Percentiles rank a stretch among this genome's conserved stretches.
These are phyloP conservation scores for Cecidostiba fungosa DNA, from an alignment of 2,888 invertebrate genomes.

Conservation along the genomic window DNA sequence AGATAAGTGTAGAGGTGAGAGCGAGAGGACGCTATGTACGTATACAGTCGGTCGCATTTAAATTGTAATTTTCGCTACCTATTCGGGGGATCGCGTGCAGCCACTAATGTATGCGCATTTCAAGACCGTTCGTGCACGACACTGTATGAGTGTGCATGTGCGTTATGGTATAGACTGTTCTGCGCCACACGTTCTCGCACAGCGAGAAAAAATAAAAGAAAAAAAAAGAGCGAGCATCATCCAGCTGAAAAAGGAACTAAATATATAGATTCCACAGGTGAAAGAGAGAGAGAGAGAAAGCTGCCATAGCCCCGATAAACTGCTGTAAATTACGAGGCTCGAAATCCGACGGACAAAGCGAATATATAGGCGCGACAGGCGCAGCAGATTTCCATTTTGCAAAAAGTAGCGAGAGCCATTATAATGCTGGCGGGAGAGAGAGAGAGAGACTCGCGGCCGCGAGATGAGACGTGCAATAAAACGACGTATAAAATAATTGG, in stretches of 20 bases:
- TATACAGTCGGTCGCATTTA: slow-evolving; percentile 71
- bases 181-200: slow-evolving; percentile 47
- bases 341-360: slow-evolving; percentile 7
- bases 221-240: background rate
- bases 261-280: slow-evolving; percentile 56
- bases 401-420: slow-evolving; percentile 34
- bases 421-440: background rate
- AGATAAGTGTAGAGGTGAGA: slow-evolving; percentile 70
- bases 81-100: slow-evolving; percentile 75
- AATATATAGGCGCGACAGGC: background rate
- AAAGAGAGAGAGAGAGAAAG: background rate
- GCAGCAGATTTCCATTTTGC: slow-evolving; percentile 56
- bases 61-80: slow-evolving; percentile 78
- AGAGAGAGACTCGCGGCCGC: background rate
- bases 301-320: slow-evolving; percentile 35
- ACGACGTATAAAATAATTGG: slow-evolving; percentile 78
- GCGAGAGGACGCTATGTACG: background rate
- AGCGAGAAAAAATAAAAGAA: slow-evolving; percentile 11
- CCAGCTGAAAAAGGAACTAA: background rate
- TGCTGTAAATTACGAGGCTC: slow-evolving; percentile 43
- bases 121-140: slow-evolving; percentile 75
- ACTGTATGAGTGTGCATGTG: slow-evolving; percentile 52
- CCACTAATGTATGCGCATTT: slow-evolving; percentile 78
- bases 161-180: slow-evolving; percentile 50
- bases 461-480: slow-evolving; percentile 70